Conservation (phyloP, 2,888 invertebrate genomes). For the Idaea straminata region DNA sequence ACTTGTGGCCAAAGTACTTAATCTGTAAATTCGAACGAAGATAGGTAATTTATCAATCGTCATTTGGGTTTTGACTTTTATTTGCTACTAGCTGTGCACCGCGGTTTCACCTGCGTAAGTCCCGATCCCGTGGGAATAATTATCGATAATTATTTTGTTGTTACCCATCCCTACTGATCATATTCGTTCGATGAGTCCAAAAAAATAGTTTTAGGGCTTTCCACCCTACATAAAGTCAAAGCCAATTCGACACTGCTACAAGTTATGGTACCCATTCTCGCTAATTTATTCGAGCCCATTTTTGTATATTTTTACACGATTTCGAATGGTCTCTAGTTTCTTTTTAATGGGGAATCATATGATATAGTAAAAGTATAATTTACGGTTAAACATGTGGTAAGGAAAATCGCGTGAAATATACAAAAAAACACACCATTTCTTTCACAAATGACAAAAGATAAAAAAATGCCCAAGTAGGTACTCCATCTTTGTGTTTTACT, state of each 20-base stretch:
- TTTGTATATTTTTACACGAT: conserved; percentile 35
- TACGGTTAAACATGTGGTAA: not conserved
- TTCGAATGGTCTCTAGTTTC: conserved; percentile 61
- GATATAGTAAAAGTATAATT: not conserved
- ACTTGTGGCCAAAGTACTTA: too few species aligned
- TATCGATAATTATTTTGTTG: conserved; percentile 22
- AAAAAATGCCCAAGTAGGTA: conserved; percentile 2
- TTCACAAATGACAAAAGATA: conserved; percentile 20
- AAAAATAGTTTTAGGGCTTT: conserved; percentile 57
- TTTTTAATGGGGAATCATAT: conserved; percentile 57
- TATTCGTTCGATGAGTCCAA: conserved; percentile 42
- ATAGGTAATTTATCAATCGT: too few species aligned
- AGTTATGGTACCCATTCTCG: conserved; percentile 59
- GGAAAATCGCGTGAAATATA: too few species aligned
- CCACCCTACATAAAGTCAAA: conserved; percentile 53
- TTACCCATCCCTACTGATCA: conserved; percentile 35
- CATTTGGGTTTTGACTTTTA: too few species aligned
- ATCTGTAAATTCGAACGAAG: too few species aligned
- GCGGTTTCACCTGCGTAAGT: too few species aligned
- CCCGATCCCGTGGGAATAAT: too few species aligned
- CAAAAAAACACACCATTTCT: conserved; percentile 16
- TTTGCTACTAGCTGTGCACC: too few species aligned
- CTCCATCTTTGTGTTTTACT: conserved; percentile 13
- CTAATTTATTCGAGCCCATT: conserved; percentile 54
- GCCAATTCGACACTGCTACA: conserved; percentile 57